phyloP scores from a whole-genome alignment of 2,113 vertebrate species.

The Hemicordylus capensis region DNA sequence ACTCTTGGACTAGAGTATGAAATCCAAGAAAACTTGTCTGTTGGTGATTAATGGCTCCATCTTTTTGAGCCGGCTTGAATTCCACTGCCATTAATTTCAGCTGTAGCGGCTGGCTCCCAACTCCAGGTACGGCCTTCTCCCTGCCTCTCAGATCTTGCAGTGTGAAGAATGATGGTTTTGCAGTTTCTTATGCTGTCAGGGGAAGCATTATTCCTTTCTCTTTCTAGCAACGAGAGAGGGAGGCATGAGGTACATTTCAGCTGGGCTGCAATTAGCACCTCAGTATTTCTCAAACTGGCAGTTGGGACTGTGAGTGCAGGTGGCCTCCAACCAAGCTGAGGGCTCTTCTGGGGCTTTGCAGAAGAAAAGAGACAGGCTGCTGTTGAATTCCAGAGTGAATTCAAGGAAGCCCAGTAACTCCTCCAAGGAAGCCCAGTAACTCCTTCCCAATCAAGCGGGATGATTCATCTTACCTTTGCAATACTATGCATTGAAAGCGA shows the following conservation, averaged over 20 bases:
- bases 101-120: background rate
- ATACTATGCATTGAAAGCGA: background rate
- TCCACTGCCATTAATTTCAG: background rate
- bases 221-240: background rate
- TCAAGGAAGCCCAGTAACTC: background rate
- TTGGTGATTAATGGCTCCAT: slow-evolving; percentile 23
- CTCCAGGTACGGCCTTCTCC: slow-evolving; percentile 10
- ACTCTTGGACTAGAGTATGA: background rate
- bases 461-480: background rate
- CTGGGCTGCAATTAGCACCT: background rate
- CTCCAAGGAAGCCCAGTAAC: background rate
- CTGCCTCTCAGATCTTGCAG: background rate
- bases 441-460: rapidly evolving
- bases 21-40: slow-evolving; percentile 2
- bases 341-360: rapidly evolving
- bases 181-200: background rate
- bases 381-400: background rate
- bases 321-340: background rate
- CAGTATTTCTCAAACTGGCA: background rate
- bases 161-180: background rate
- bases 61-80: background rate
- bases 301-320: background rate
- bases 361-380: background rate
- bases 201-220: background rate
- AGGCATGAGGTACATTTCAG: rapidly evolving